These are phyloP conservation scores for Agapornis canus DNA, from an alignment of 2,797 vertebrate genomes.

Conservation along the genomic window DNA sequence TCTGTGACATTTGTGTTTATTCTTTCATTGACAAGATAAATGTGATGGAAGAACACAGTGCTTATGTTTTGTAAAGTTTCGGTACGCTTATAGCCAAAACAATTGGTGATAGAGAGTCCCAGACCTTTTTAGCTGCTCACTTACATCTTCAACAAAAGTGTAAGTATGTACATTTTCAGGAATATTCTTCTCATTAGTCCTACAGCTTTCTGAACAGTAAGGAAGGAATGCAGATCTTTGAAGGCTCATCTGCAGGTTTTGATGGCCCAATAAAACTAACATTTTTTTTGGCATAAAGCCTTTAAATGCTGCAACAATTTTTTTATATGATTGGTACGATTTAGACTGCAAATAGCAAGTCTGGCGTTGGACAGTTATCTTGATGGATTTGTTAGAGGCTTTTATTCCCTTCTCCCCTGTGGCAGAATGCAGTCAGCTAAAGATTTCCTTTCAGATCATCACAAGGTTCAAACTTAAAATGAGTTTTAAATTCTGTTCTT, in stretches of 20 bases:
- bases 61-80: neutral
- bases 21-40: neutral
- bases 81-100: neutral
- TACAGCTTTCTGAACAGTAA: neutral
- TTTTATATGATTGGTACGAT: neutral
- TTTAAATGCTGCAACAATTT: neutral
- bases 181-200: neutral
- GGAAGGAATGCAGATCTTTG: neutral
- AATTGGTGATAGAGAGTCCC: neutral
- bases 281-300: neutral
- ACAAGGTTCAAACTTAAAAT: neutral
- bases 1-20: neutral
- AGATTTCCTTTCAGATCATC: neutral
- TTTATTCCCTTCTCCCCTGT: neutral
- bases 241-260: slow-evolving; percentile 1
- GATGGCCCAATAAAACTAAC: neutral
- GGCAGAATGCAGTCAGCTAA: neutral
- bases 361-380: neutral
- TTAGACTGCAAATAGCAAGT: neutral
- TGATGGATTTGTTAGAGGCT: neutral
- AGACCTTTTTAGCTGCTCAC: neutral
- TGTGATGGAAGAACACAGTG: neutral
- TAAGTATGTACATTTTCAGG: neutral
- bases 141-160: neutral
- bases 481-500: neutral